Evolutionary conservation across 2,797 vertebrate species (phyloP).

Genomic region (Urophycis tenuis): DNA sequence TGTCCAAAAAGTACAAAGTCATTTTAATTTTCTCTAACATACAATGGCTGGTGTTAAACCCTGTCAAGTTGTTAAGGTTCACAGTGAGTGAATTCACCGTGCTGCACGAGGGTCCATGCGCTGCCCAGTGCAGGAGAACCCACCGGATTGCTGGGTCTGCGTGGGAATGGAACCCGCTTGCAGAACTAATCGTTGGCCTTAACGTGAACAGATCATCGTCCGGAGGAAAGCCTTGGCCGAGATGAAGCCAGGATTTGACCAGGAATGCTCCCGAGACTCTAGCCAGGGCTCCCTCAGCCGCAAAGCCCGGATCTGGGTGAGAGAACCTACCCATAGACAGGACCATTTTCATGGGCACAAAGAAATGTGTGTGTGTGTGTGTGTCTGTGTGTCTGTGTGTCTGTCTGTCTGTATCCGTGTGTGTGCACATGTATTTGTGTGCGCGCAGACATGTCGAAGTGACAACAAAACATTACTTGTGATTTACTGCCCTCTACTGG

Average conservation of each 20-base stretch:
- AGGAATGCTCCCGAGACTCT: constrained; percentile 64
- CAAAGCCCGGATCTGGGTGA: constrained; percentile 75
- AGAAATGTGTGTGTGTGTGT: not conserved
- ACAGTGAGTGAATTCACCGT: not conserved
- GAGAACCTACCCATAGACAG: constrained; percentile 27
- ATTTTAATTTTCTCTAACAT: not conserved
- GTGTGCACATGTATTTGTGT: constrained; percentile 4
- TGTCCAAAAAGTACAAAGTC: constrained; percentile 80
- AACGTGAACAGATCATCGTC: constrained; percentile 75
- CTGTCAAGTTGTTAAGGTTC: not conserved
- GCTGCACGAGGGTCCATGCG: too few species aligned
- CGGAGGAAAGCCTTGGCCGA: constrained; percentile 73
- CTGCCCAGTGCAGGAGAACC: not conserved
- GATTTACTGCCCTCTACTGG: constrained; percentile 45
- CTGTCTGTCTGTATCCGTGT: too few species aligned
- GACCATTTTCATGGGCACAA: not conserved
- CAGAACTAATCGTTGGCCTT: constrained; percentile 4
- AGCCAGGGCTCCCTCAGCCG: constrained; percentile 53
- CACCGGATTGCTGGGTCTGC: constrained; percentile 5
- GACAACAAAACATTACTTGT: not conserved
- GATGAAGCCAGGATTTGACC: constrained; percentile 65
- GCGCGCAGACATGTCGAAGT: not conserved
- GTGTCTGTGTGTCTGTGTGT: not conserved
- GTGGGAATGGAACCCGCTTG: not conserved
- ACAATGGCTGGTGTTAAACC: not conserved